Evolutionary conservation across 2,113 vertebrate species (phyloP).

Genomic region (Ptilorrhoa leucosticta): DNA sequence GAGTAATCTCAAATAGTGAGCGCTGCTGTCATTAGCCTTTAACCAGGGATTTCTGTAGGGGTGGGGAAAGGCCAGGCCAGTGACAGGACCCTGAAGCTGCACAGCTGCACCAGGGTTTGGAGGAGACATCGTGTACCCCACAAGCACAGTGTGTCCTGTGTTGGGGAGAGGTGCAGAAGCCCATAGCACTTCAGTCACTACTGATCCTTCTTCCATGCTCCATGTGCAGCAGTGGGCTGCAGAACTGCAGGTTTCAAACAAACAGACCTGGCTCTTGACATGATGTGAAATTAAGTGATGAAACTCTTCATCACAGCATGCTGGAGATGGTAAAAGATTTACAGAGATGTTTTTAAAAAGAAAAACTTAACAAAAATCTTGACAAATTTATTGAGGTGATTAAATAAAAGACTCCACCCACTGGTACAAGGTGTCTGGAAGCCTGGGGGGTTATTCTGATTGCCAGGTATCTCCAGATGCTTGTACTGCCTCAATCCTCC

Average conservation of each 20-base stretch:
- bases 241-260: not conserved
- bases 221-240: not conserved
- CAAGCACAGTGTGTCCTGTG: not conserved
- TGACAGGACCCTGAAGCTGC: not conserved
- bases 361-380: not conserved
- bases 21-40: not conserved
- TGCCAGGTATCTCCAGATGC: constrained; percentile 34
- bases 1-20: not conserved
- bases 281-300: not conserved
- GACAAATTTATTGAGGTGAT: not conserved
- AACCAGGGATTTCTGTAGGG: not conserved
- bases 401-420: not conserved
- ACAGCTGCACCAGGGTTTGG: not conserved
- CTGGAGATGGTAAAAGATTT: not conserved
- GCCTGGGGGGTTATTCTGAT: not conserved
- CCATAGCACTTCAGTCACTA: not conserved
- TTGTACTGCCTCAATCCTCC: not conserved
- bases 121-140: not conserved
- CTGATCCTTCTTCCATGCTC: not conserved
- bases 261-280: not conserved
- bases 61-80: not conserved
- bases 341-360: not conserved
- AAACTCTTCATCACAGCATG: not conserved
- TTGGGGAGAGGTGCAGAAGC: not conserved
- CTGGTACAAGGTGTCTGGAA: not conserved